A percentile compares a stretch with the other conserved stretches of the same genome.
Conservation (phyloP, 2,113 vertebrate species). For the Pao palembangensis region DNA sequence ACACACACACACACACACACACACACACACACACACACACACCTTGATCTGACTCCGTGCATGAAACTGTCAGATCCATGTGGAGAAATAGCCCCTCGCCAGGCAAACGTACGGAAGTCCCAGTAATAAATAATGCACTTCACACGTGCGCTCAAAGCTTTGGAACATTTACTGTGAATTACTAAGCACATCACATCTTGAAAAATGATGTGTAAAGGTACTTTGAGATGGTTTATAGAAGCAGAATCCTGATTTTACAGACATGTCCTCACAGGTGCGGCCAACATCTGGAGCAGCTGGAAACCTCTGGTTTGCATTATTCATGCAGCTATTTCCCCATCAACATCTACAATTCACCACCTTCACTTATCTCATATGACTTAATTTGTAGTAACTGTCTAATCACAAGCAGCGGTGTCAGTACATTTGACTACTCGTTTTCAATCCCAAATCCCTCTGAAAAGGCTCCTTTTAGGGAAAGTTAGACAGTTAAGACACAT, state of each 20-base stretch:
- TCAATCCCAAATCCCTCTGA: no score
- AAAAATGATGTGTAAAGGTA: conserved; percentile 1
- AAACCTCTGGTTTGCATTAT: no score
- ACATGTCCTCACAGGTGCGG: background rate
- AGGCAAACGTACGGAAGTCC: background rate
- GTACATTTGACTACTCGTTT: background rate
- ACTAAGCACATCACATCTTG: background rate
- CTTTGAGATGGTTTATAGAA: background rate
- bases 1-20: conserved; percentile 3
- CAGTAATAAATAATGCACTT: background rate
- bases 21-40: conserved; percentile 1
- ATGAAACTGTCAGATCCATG: conserved; percentile 24
- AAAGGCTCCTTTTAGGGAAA: no score
- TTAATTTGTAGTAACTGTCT: background rate
- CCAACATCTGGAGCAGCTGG: no score
- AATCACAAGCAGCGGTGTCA: background rate
- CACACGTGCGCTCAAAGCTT: background rate
- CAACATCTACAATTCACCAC: no score
- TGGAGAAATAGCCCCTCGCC: no score
- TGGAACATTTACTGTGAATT: no score
- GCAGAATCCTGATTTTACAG: background rate
- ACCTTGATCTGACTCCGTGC: conserved; percentile 7
- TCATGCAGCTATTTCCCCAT: no score
- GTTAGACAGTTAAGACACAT: no score
- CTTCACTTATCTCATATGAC: background rate